Percentiles rank a stretch among this genome's conserved stretches.
Conservation (phyloP, 2,888 invertebrate species). For the Trachelus stipa region DNA sequence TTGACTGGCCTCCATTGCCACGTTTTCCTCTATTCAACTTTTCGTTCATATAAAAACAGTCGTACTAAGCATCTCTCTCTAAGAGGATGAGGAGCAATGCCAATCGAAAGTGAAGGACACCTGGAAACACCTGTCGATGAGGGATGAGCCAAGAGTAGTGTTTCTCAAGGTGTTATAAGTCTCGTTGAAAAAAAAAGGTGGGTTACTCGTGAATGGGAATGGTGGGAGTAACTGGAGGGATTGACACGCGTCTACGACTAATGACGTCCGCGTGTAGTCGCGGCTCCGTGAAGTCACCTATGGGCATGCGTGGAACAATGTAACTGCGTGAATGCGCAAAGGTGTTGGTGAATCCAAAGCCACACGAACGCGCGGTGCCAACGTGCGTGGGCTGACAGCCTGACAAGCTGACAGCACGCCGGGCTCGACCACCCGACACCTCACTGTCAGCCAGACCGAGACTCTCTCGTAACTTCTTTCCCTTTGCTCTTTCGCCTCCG, state of each 20-base stretch:
- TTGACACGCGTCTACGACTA: slow-evolving; percentile 41
- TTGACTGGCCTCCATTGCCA: too few species aligned
- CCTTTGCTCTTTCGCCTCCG: slow-evolving; percentile 14
- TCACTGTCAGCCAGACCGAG: slow-evolving; percentile 57
- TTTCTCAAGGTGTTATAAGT: slow-evolving; percentile 1
- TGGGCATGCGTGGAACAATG: slow-evolving; percentile 20
- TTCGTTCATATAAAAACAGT: too few species aligned
- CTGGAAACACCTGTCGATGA: neutral
- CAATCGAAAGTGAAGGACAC: slow-evolving; percentile 1
- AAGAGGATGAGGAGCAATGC: neutral
- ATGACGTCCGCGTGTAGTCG: slow-evolving; percentile 40
- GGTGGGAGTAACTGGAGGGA: slow-evolving; percentile 20
- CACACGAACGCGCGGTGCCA: slow-evolving; percentile 44
- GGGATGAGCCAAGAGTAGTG: neutral
- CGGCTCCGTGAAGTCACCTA: slow-evolving; percentile 41
- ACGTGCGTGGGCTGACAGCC: slow-evolving; percentile 64
- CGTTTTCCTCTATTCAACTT: too few species aligned
- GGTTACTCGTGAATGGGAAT: neutral
- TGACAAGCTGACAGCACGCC: slow-evolving; percentile 62
- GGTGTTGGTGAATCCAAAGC: slow-evolving; percentile 2
- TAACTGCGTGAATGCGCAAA: neutral
- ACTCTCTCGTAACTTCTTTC: slow-evolving; percentile 56
- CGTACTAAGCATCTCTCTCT: neutral
- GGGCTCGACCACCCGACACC: slow-evolving; percentile 64
- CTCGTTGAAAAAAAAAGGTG: neutral